A percentile compares a stretch with the other conserved stretches of the same genome.
Conservation (phyloP, 2,797 vertebrate genomes). For the Falco naumanni region DNA sequence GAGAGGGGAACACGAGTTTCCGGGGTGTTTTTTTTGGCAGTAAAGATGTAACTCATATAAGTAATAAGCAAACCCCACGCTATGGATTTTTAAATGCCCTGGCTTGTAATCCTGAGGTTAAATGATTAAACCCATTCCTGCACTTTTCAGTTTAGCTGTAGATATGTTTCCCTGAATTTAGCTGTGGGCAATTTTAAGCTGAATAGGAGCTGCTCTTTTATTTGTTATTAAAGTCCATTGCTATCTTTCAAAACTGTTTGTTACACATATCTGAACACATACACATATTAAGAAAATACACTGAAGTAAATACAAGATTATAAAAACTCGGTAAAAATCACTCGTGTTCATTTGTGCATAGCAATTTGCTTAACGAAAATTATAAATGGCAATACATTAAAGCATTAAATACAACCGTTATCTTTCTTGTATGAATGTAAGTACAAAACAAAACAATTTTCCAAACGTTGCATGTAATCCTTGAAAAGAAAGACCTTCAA, state of each 20-base stretch:
- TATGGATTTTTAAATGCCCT: constrained; percentile 53
- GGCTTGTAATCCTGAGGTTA: constrained; percentile 61
- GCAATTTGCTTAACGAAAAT: constrained; percentile 20
- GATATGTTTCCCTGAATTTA: constrained; percentile 55
- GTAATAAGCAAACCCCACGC: constrained; percentile 56
- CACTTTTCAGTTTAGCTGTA: constrained; percentile 39
- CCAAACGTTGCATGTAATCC: background rate
- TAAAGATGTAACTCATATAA: constrained; percentile 62
- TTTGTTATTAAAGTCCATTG: constrained; percentile 70
- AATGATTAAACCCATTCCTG: constrained; percentile 71
- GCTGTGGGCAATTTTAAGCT: constrained; percentile 71
- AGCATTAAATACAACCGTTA: background rate
- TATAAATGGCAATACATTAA: background rate
- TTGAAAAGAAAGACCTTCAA: background rate
- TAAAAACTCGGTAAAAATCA: background rate
- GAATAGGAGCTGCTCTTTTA: constrained; percentile 68
- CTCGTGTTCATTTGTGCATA: background rate
- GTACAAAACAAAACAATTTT: background rate
- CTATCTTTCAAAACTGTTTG: constrained; percentile 46
- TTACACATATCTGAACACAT: constrained; percentile 27
- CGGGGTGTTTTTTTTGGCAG: background rate
- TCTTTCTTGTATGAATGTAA: background rate
- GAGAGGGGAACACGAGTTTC: constrained; percentile 17
- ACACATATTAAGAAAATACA: constrained; percentile 36
- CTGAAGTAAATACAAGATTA: constrained; percentile 24